Conservation (phyloP, 30 jellyfish, hydroid and myxozoan species). For the Pseudorhiza aurosa region DNA sequence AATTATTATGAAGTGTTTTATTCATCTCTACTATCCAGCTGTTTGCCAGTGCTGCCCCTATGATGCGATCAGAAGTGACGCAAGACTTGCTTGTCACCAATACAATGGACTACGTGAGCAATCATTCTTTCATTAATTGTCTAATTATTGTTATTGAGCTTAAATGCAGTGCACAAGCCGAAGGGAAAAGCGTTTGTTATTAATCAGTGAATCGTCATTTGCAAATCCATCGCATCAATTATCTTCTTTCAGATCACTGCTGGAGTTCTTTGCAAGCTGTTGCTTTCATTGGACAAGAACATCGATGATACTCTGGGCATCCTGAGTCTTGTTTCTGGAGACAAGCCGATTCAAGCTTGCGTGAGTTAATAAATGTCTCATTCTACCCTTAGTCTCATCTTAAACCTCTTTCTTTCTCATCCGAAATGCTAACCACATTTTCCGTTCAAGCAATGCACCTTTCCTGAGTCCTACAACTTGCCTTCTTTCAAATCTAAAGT, state of each 20-base stretch:
- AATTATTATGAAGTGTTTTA: too few species aligned
- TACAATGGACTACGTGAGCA: constrained; percentile 57
- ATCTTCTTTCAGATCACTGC: constrained; percentile 77
- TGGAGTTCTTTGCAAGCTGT: constrained; percentile 62
- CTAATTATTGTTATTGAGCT: too few species aligned
- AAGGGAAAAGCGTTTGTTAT: too few species aligned
- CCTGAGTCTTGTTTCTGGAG: constrained; percentile 80
- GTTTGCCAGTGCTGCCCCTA: constrained; percentile 97
- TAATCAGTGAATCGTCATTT: too few species aligned
- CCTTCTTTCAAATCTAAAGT: too few species aligned
- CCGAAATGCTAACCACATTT: too few species aligned
- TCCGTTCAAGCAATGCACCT: too few species aligned
- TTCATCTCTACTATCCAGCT: too few species aligned
- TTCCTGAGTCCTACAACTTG: too few species aligned
- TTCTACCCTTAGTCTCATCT: background rate
- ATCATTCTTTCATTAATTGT: background rate
- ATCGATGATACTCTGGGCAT: constrained; percentile 73
- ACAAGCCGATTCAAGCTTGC: constrained; percentile 78
- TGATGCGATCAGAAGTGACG: constrained; percentile 68
- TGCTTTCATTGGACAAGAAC: constrained; percentile 74
- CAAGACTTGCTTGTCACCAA: constrained; percentile 34
- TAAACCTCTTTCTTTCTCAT: too few species aligned
- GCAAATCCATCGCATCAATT: too few species aligned
- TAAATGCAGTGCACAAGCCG: too few species aligned
- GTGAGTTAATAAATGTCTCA: constrained; percentile 55